phyloP scores from a whole-genome alignment of 2,888 invertebrate species.

The Athalia cordata region DNA sequence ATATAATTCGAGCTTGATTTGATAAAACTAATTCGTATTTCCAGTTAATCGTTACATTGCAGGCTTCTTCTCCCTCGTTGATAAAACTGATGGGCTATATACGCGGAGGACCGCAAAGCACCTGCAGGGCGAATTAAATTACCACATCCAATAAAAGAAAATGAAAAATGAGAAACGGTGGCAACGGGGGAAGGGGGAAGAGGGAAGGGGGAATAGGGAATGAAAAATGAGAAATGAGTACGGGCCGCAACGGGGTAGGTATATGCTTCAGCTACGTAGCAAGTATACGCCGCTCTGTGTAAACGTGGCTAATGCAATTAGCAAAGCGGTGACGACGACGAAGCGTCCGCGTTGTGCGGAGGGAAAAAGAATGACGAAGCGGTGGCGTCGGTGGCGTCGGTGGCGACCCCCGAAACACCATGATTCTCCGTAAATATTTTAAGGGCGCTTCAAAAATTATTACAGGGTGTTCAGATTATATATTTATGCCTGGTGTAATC shows the following conservation, averaged over 20 bases:
- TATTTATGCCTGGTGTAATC: not conserved
- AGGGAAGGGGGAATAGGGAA: conserved; percentile 18
- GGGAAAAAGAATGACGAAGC: not conserved
- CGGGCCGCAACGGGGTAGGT: conserved; percentile 14
- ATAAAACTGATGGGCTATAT: not conserved
- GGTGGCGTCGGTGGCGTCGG: not conserved
- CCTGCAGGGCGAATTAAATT: conserved; percentile 57
- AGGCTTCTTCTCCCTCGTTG: not conserved
- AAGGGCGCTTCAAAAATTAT: not conserved
- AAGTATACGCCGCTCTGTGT: conserved; percentile 12
- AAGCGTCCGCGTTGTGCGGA: not conserved
- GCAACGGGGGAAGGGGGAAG: not conserved
- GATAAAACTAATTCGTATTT: conserved; percentile 10
- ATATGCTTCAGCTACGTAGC: not conserved
- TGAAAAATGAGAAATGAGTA: conserved; percentile 31
- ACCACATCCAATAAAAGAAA: conserved; percentile 55
- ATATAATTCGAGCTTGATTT: not conserved
- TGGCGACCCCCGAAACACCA: conserved; percentile 19
- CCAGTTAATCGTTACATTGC: not conserved
- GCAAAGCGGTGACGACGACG: conserved; percentile 37
- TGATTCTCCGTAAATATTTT: not conserved
- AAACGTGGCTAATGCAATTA: conserved; percentile 45
- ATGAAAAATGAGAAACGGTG: conserved; percentile 39
- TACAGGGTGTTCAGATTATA: not conserved
- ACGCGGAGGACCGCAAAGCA: conserved; percentile 6